These are phyloP conservation scores for Oenanthe oenanthe DNA, from an alignment of 2,113 vertebrate species.

Conservation along the genomic window DNA sequence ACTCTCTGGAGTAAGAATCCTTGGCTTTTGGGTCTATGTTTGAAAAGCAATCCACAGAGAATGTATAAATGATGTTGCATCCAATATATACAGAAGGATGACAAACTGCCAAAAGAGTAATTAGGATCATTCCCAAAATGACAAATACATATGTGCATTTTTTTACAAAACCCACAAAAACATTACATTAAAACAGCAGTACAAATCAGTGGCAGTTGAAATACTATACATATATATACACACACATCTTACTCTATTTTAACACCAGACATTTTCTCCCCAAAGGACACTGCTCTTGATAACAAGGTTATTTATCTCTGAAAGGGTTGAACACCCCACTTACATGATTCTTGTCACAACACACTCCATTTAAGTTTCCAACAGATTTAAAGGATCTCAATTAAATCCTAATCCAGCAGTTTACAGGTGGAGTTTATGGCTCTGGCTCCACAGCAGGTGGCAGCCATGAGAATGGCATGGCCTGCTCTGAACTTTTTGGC, in stretches of 20 bases:
- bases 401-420: background rate
- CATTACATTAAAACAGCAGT: background rate
- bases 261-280: background rate
- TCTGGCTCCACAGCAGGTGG: background rate
- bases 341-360: background rate
- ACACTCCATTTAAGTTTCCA: background rate
- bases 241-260: background rate
- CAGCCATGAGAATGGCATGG: background rate
- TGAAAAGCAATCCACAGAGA: background rate
- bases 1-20: background rate
- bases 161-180: background rate
- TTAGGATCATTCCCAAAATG: background rate
- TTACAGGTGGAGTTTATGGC: background rate
- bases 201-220: background rate
- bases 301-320: background rate
- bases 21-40: background rate
- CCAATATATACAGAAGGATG: background rate
- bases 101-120: background rate
- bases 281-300: background rate
- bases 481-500: background rate
- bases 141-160: background rate
- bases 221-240: background rate
- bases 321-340: background rate
- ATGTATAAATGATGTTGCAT: background rate
- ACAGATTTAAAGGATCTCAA: fast-evolving